Base-by-base conservation (phyloP, 2,888 invertebrate genomes). In the Xestia xanthographa region DNA sequence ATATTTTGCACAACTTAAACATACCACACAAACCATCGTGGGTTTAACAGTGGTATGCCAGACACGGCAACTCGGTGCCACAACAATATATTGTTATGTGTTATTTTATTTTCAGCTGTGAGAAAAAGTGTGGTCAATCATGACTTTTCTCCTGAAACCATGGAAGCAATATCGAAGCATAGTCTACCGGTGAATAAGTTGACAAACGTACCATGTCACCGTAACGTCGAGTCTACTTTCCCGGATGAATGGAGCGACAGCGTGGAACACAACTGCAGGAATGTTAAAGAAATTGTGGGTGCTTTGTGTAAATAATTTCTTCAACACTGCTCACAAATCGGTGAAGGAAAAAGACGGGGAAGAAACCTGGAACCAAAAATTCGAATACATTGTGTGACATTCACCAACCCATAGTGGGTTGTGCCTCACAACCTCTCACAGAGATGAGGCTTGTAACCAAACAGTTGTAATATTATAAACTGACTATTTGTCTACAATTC, bases 191-290 rank as follows among this genome's bases (percentile, higher is more conserved):
- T 82, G 5, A 75, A 86, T 9, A 65, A 69, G 12, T 9, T 81
- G 17, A 77, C 78, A 0, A 86, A 89, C 62, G 72, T 65, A 0
- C 82, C 84, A 0, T 89, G 88, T 38, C 69, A 60, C 2, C 68
- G 82, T 0, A 86, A 83, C 22, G 63, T 71, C 14, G 50, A 56
- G 9, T 75, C 71, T 5, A 62, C 34, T 0, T 66, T 87, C 9
- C 84, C 82, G 0, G 68, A 80, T 22, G 63, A 66, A 14, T 88
- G 88, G 89, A 70, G 69, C 3, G 86, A 89, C 22, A 82, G 80
- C 14, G 63, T 84, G 43, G 88, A 87, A 20, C 87, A 89, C 41
- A 75, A 83, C 62, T 88, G 87, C 72, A 76, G 69, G 20, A 77
- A 78, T 22, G 66, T 80, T 0, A 82, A 77, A 5, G 79, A 73